Percentiles rank a stretch among this genome's conserved stretches.
These are phyloP conservation scores for Escarpia spicata DNA, from an alignment of 2,888 invertebrate species.

Conservation along the genomic window DNA sequence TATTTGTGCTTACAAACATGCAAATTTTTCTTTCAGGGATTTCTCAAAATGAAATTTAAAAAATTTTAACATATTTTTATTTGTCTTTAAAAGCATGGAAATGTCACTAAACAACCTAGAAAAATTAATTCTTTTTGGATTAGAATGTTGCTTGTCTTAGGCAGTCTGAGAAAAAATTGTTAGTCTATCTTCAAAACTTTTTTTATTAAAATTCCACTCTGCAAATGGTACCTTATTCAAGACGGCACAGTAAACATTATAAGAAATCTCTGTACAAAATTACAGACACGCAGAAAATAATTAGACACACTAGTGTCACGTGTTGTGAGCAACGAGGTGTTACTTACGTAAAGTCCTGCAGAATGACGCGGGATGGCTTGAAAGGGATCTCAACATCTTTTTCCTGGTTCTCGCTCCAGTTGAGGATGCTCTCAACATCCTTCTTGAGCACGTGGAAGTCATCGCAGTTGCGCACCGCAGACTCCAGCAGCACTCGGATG, in stretches of 20 bases:
- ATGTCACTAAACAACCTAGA: no score
- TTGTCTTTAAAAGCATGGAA: no score
- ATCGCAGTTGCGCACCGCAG: conserved; percentile 95
- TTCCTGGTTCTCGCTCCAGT: conserved; percentile 84
- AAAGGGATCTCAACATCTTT: conserved; percentile 91
- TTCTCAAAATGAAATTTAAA: no score
- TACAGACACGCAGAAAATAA: no score
- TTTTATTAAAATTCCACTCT: neutral
- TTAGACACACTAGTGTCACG: neutral
- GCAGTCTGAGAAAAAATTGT: no score
- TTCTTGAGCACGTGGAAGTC: conserved; percentile 81
- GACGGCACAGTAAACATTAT: neutral
- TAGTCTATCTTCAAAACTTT: no score
- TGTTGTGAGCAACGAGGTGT: neutral
- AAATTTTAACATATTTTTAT: no score
- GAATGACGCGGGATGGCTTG: conserved; percentile 92
- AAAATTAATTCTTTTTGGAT: no score
- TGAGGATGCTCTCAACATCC: conserved; percentile 88
- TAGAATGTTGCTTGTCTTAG: no score
- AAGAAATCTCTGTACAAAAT: neutral
- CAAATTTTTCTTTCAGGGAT: no score
- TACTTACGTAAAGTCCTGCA: conserved; percentile 80
- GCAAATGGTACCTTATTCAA: neutral
- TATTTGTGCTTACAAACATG: no score
- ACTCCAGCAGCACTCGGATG: conserved; percentile 91